phyloP scores from a whole-genome alignment of 2,113 vertebrate genomes.

The Campylomormyrus numenius region DNA sequence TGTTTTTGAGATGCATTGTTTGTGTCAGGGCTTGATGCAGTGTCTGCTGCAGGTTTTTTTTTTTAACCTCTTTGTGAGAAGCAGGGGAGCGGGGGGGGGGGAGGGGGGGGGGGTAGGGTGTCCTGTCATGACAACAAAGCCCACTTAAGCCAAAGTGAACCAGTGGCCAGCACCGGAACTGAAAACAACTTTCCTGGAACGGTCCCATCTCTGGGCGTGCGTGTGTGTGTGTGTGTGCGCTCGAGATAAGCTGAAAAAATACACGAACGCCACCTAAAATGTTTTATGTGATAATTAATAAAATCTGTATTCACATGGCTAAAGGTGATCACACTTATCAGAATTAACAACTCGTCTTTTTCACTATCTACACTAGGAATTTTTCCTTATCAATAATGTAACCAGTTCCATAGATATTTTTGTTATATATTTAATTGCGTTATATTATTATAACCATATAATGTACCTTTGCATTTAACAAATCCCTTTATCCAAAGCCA shows the following conservation, averaged over 20 bases:
- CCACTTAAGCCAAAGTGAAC: conserved; percentile 13
- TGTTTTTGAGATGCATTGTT: conserved; percentile 1
- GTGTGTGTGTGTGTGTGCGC: background rate
- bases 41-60: background rate
- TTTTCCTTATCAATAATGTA: background rate
- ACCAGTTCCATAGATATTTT: background rate
- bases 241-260: background rate
- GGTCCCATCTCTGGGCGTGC: conserved; percentile 16
- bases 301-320: background rate
- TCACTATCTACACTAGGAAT: background rate
- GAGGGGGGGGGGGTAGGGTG: background rate
- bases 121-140: conserved; percentile 3
- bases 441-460: background rate
- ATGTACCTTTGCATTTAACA: background rate
- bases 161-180: background rate
- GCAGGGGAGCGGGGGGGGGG: background rate
- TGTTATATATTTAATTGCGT: background rate
- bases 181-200: conserved; percentile 6
- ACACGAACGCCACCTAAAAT: background rate
- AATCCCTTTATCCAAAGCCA: background rate
- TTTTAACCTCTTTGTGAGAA: background rate
- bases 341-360: background rate
- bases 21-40: background rate
- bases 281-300: background rate
- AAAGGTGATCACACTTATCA: background rate